Evolutionary conservation across 1,140 invertebrate species (phyloP).

Genomic region (Ceratosolen fusciceps): DNA sequence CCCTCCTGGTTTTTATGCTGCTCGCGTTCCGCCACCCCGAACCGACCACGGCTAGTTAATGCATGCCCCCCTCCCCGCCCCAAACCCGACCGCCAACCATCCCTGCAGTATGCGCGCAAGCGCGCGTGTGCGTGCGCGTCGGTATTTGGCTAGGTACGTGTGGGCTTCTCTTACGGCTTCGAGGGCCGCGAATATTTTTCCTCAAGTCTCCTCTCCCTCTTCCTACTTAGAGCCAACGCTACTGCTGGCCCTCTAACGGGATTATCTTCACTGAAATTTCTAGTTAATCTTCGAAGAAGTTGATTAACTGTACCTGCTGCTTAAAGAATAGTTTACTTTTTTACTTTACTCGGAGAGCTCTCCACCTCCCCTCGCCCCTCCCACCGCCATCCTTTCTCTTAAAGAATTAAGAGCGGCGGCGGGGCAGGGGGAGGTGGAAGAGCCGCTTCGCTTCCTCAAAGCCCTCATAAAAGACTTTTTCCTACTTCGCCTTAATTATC

Average conservation of each 20-base stretch:
- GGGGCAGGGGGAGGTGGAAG: not conserved
- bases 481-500: not conserved
- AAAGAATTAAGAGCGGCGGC: not conserved
- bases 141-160: too few relatives aligned
- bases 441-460: not conserved
- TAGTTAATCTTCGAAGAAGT: not conserved
- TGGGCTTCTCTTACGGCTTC: not conserved
- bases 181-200: not conserved
- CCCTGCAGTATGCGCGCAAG: too few relatives aligned
- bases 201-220: too few relatives aligned
- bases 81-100: too few relatives aligned
- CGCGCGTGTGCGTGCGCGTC: too few relatives aligned
- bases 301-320: not conserved
- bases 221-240: not conserved
- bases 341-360: too few relatives aligned
- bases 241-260: not conserved
- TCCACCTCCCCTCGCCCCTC: too few relatives aligned
- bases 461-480: not conserved
- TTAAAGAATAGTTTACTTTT: conserved; percentile 10
- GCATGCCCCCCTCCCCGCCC: too few relatives aligned
- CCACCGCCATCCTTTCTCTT: too few relatives aligned
- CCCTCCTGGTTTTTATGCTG: not conserved
- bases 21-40: not conserved
- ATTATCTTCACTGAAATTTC: not conserved
- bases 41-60: not conserved